Percentiles rank a stretch among this genome's conserved stretches.
Evolutionary conservation across 2,113 vertebrate species (phyloP).

Genomic region (Lanius collurio): DNA sequence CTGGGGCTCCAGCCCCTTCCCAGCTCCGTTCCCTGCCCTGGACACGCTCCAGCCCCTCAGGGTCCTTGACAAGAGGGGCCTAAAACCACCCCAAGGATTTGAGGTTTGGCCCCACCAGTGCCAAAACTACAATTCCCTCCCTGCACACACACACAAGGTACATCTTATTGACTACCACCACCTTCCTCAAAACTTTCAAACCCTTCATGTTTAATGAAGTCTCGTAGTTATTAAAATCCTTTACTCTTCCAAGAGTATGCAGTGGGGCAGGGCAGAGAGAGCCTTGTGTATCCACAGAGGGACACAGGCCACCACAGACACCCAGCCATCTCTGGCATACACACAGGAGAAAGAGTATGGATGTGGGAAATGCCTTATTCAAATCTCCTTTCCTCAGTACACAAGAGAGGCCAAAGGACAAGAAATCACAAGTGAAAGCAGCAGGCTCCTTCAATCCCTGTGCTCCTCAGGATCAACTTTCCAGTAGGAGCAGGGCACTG

Average conservation of each 20-base stretch:
- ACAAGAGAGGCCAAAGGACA: neutral
- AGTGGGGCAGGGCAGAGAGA: neutral
- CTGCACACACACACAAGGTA: accelerated
- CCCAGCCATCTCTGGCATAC: neutral
- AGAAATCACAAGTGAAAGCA: neutral
- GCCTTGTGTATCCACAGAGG: neutral
- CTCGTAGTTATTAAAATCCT: neutral
- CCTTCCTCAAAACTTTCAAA: neutral
- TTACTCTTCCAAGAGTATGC: neutral
- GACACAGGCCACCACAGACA: neutral
- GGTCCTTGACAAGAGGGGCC: neutral
- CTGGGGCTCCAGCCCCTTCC: neutral
- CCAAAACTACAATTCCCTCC: neutral
- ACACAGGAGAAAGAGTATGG: neutral
- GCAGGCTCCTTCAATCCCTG: neutral
- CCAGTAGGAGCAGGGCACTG: neutral
- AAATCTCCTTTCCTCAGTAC: neutral
- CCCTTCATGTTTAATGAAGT: neutral
- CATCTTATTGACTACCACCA: neutral
- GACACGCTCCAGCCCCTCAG: neutral
- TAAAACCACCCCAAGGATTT: neutral
- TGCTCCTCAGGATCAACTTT: neutral
- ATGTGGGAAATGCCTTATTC: neutral
- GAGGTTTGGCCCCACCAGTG: neutral
- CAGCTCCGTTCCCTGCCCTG: neutral